Conservation (phyloP, 1,140 invertebrate species). For the Neomicropteryx cornuta region DNA sequence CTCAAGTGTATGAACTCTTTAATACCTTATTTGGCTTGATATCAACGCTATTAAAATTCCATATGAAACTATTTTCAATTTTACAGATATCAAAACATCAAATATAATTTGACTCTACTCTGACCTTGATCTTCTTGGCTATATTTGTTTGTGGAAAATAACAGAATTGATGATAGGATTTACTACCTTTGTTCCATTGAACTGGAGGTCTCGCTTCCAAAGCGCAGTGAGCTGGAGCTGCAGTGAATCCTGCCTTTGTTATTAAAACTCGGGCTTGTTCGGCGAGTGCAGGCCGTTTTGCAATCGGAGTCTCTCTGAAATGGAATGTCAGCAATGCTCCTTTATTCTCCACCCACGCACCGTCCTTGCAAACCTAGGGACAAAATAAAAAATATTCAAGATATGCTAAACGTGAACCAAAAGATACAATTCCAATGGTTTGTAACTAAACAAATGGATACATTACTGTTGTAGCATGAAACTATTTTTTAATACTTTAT, state of each 20-base stretch:
- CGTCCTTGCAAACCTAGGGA: slow-evolving; percentile 62
- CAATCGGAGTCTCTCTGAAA: slow-evolving; percentile 68
- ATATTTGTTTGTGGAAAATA: no score
- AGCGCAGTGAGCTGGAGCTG: slow-evolving; percentile 68
- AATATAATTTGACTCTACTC: no score
- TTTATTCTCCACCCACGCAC: slow-evolving; percentile 89
- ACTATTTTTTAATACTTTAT: no score
- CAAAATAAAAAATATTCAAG: slow-evolving; percentile 7
- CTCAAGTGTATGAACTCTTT: no score
- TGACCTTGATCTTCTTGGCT: no score
- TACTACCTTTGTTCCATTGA: slow-evolving; percentile 75
- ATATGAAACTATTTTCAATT: no score
- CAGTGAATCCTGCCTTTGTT: slow-evolving; percentile 61
- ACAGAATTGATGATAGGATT: not conserved
- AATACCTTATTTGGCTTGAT: no score
- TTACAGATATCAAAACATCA: no score
- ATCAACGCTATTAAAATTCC: no score
- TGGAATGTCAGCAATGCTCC: slow-evolving; percentile 80
- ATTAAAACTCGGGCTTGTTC: slow-evolving; percentile 61
- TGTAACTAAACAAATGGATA: no score
- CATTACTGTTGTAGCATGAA: no score
- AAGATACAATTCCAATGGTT: no score
- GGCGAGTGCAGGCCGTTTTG: slow-evolving; percentile 50
- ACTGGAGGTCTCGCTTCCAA: slow-evolving; percentile 82
- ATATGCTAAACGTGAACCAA: slow-evolving; percentile 3